phyloP scores from a whole-genome alignment of 2,797 vertebrate species.

The Gobionotothen gibberifrons region DNA sequence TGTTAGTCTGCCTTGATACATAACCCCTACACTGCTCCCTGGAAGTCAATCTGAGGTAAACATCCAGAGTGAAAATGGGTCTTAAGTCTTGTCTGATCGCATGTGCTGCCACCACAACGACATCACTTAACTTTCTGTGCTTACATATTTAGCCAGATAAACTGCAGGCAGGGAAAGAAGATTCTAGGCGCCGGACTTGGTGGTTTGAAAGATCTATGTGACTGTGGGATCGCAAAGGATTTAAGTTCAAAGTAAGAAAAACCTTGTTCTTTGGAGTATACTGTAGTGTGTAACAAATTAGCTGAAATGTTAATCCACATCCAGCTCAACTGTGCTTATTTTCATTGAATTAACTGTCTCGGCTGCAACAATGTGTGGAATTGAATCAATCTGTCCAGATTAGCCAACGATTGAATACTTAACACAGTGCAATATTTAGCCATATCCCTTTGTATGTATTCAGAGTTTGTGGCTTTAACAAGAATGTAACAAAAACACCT shows the following conservation, averaged over 20 bases:
- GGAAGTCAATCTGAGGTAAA: conserved; percentile 59
- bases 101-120: conserved; percentile 53
- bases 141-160: conserved; percentile 55
- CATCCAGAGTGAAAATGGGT: conserved; percentile 58
- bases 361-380: conserved; percentile 22
- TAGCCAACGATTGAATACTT: conserved; percentile 17
- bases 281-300: conserved; percentile 20
- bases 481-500: background rate
- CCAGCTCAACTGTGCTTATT: conserved; percentile 16
- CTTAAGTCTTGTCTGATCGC: conserved; percentile 63
- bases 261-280: conserved; percentile 2
- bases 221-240: background rate
- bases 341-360: conserved; percentile 45
- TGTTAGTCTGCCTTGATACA: conserved; percentile 60
- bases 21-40: conserved; percentile 45
- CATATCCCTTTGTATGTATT: conserved; percentile 6
- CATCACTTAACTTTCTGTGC: conserved; percentile 43
- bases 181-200: conserved; percentile 20
- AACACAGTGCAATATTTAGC: conserved; percentile 19
- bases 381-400: conserved; percentile 40
- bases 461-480: background rate
- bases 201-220: conserved; percentile 11
- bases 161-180: conserved; percentile 24
- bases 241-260: background rate
- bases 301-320: conserved; percentile 9